These are phyloP conservation scores for Saguinus midas DNA, from an alignment of 2,113 vertebrate species.

Conservation along the genomic window DNA sequence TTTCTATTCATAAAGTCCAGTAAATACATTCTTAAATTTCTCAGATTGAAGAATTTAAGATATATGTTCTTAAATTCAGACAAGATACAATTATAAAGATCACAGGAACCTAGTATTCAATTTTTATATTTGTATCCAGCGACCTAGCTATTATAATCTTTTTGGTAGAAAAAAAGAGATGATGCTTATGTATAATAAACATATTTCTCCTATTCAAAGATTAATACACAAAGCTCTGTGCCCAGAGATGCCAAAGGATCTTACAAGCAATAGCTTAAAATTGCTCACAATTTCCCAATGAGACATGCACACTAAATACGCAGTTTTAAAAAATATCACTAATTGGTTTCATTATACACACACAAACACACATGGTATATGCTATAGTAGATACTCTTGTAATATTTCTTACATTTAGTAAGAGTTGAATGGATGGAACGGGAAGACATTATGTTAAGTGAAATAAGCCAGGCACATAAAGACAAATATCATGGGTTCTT, in stretches of 20 bases:
- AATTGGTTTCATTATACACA: background rate
- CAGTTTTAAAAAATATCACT: background rate
- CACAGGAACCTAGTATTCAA: constrained; percentile 3
- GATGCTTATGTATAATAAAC: background rate
- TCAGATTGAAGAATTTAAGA: constrained; percentile 44
- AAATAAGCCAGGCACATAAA: background rate
- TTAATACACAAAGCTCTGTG: background rate
- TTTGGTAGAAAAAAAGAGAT: background rate
- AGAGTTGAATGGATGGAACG: background rate
- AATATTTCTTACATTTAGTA: background rate
- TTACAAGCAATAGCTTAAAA: constrained; percentile 15
- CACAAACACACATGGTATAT: background rate
- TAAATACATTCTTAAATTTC: background rate
- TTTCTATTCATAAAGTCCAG: constrained; percentile 18
- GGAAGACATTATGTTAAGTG: background rate
- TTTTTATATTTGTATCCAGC: constrained; percentile 3
- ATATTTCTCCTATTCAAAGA: background rate
- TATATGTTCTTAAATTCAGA: constrained; percentile 36
- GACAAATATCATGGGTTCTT: background rate
- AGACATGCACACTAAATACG: background rate
- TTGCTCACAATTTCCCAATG: background rate
- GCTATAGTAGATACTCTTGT: background rate
- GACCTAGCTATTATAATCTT: constrained; percentile 4
- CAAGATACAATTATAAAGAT: background rate
- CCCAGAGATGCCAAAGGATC: background rate